phyloP scores from a whole-genome alignment of 2,888 invertebrate species.

The Callinectes sapidus region DNA sequence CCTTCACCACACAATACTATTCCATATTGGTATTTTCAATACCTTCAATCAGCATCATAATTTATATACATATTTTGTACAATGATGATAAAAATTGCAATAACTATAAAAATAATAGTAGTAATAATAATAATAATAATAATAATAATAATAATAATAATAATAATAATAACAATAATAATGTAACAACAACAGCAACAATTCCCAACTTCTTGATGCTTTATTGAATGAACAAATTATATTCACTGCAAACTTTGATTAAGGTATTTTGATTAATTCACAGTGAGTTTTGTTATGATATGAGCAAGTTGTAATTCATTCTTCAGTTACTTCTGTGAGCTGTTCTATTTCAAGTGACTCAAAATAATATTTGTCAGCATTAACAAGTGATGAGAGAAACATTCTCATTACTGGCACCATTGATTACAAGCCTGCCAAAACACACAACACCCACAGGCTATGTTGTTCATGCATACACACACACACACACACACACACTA shows the following conservation, averaged over 20 bases:
- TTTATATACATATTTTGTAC: not conserved
- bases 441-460: not conserved
- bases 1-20: not conserved
- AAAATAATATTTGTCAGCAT: not conserved
- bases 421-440: conserved; percentile 31
- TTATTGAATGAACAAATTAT: not conserved
- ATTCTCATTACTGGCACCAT: not conserved
- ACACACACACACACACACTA: not conserved
- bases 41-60: not conserved
- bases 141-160: not conserved
- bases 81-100: not conserved
- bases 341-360: not conserved
- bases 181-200: no score
- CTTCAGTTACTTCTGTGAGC: not conserved
- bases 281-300: not conserved
- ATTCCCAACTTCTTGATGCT: not conserved
- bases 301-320: not conserved
- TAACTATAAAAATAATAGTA: not conserved
- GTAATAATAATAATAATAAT: not conserved
- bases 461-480: not conserved
- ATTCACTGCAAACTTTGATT: not conserved
- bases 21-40: not conserved
- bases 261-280: not conserved
- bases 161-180: conserved; percentile 38
- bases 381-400: not conserved